Evolutionary conservation across 2,888 invertebrate genomes (phyloP), one percentile per base, ranked within the genome.

Genomic region (Scaptomyza parva): DNA sequence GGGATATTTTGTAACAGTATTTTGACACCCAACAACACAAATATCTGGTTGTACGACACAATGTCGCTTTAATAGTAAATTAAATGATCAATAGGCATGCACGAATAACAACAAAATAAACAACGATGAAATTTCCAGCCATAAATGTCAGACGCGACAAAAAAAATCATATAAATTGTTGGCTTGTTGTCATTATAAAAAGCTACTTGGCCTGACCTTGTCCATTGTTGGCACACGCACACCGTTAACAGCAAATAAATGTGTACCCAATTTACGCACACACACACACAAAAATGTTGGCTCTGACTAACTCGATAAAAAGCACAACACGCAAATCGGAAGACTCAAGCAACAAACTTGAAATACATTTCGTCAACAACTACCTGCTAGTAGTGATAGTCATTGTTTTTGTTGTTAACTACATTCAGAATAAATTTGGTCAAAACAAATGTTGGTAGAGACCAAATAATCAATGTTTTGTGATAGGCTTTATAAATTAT

Each of bases 311-410:
- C 73, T 65, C 71, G 68, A 67, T 60, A 66, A 60, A 53, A 48
- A 52, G 24, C 53, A 51, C 48, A 68, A 70, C 69, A 85, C 75
- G 82, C 70, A 78, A 87, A 76, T 81, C 72, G 72, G 81, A 86
- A 86, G 83, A 85, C 83, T 77, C 73, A 74, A 76, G 69, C 85
- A 78, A 83, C 88, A 83, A 88, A 88, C 87, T 86, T 86, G 85
- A 86, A 83, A 77, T 52, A 69, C 69, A 76, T 84, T 84, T 87
- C 76, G 70, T 84, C 82, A 83, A 65, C 70, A 52, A 48, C 17
- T 59, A 50, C 45, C 51, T 68, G 53, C 54, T 44, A 48, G 39
- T 50, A 14, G 64, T 35, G 39, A 58, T 51, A 14, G 61, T 41
- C 48, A 55, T 59, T 69, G 52, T 47, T 44, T 45, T 45, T 47